These are phyloP conservation scores for Paramormyrops hopkinsi DNA, from an alignment of 2,797 vertebrate genomes.

Conservation along the genomic window DNA sequence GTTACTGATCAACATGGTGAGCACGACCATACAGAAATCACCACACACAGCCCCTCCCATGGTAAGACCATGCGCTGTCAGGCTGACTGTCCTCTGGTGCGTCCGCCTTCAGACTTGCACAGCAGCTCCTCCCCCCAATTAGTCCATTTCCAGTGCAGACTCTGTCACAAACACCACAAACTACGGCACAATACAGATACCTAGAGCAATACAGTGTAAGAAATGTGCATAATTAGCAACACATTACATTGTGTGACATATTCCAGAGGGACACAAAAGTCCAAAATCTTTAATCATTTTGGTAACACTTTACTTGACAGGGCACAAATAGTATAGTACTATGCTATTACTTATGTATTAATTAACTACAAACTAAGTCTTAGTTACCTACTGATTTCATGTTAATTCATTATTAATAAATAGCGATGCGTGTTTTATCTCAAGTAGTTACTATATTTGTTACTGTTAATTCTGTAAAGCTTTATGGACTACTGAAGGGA, in stretches of 20 bases:
- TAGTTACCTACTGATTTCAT: not conserved
- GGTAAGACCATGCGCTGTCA: constrained; percentile 28
- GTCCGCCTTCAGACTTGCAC: no score
- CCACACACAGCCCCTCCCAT: constrained; percentile 26
- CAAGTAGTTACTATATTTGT: not conserved
- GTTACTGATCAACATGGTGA: constrained; percentile 20
- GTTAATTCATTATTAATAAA: not conserved
- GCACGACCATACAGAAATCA: constrained; percentile 35
- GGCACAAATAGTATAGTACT: not conserved
- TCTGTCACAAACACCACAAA: not conserved
- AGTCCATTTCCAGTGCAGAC: not conserved
- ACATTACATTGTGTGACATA: not conserved
- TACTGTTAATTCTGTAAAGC: not conserved
- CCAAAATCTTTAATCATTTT: not conserved
- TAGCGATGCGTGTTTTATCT: not conserved
- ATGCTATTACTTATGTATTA: not conserved
- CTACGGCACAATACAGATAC: not conserved
- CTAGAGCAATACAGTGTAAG: not conserved
- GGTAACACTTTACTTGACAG: not conserved
- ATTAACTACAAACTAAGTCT: not conserved
- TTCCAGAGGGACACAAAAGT: no score
- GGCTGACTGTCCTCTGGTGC: not conserved
- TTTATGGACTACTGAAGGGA: not conserved
- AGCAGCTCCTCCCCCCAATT: not conserved
- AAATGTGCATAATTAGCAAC: not conserved